phyloP scores from a whole-genome alignment of 2,113 vertebrate species.

The Sclerurus mexicanus region DNA sequence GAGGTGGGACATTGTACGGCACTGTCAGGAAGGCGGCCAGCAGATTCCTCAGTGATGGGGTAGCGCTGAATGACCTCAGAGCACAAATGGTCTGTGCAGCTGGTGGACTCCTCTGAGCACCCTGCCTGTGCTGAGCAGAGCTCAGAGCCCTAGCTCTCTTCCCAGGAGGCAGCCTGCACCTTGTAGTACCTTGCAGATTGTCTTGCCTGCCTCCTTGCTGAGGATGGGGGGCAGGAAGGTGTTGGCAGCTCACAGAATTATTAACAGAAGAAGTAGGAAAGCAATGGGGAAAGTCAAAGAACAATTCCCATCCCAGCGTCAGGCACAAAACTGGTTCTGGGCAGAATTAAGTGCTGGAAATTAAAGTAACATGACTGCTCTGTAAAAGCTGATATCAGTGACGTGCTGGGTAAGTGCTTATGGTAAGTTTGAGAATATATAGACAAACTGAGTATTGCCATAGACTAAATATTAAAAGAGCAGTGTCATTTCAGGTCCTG shows the following conservation, averaged over 20 bases:
- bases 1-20: background rate
- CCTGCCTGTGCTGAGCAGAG: background rate
- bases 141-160: background rate
- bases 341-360: background rate
- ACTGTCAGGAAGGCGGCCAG: constrained; percentile 6
- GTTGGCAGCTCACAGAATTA: background rate
- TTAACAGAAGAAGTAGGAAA: background rate
- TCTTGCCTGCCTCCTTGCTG: background rate
- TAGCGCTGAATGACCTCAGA: constrained; percentile 58
- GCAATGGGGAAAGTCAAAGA: background rate
- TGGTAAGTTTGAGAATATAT: background rate
- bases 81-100: constrained; percentile 54
- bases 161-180: background rate
- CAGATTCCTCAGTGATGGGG: constrained; percentile 55
- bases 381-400: background rate
- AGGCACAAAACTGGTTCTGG: background rate
- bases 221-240: background rate
- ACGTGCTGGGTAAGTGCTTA: background rate
- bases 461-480: background rate
- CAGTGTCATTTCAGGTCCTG: background rate
- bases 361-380: accelerated
- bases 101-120: constrained; percentile 15
- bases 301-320: background rate
- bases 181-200: background rate
- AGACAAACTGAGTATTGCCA: background rate